Conservation (phyloP, 2,113 vertebrate species). For the Lucifuga dentata region DNA sequence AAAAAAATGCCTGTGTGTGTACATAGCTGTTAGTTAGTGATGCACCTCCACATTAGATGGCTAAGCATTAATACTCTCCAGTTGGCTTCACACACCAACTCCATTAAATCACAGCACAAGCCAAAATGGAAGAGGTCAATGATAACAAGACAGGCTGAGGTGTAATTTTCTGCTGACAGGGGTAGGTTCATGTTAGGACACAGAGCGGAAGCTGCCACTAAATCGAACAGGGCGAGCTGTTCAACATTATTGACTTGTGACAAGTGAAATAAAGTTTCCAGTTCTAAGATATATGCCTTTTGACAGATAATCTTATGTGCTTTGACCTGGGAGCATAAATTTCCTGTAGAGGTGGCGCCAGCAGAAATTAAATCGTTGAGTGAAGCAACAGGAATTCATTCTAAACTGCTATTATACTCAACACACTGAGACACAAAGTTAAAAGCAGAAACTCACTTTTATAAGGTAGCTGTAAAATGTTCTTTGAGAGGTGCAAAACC, state of each 20-base stretch:
- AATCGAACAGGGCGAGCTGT: slow-evolving; percentile 29
- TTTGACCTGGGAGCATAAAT: slow-evolving; percentile 17
- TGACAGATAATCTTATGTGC: slow-evolving; percentile 49
- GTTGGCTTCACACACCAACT: slow-evolving; percentile 9
- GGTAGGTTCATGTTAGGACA: slow-evolving; percentile 33
- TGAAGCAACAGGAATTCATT: slow-evolving; percentile 26
- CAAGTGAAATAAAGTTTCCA: slow-evolving; percentile 44
- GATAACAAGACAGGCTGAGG: slow-evolving; percentile 29
- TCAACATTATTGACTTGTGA: slow-evolving; percentile 32
- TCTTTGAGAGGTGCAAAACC: not conserved
- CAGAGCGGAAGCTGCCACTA: slow-evolving; percentile 29
- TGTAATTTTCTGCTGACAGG: slow-evolving; percentile 43
- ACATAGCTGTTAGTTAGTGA: slow-evolving; percentile 5
- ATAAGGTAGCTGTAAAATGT: not conserved
- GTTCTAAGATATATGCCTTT: slow-evolving; percentile 18
- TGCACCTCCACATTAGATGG: slow-evolving; percentile 1
- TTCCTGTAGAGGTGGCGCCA: slow-evolving; percentile 23
- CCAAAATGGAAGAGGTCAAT: slow-evolving; percentile 49
- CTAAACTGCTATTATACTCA: slow-evolving; percentile 14
- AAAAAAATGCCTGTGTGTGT: not conserved
- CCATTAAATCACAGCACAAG: slow-evolving; percentile 59
- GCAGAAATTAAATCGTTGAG: slow-evolving; percentile 33
- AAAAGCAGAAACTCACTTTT: not conserved
- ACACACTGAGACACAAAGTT: slow-evolving; percentile 3
- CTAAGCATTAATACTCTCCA: slow-evolving; percentile 15